A percentile compares a stretch with the other conserved stretches of the same genome.
Conservation (phyloP, 2,113 vertebrate genomes). For the Catharus minimus region DNA sequence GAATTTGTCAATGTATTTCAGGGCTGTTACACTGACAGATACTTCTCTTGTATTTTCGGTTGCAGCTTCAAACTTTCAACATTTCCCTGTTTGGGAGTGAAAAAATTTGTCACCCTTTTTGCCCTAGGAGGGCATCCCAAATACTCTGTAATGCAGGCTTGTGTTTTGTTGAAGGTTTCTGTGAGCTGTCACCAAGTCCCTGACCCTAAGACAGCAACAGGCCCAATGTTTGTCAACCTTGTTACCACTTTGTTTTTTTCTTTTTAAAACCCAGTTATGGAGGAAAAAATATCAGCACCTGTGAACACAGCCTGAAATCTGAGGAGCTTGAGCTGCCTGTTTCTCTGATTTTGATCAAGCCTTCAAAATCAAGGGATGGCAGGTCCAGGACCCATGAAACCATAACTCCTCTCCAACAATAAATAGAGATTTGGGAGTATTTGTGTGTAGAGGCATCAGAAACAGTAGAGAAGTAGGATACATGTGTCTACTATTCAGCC, state of each 20-base stretch:
- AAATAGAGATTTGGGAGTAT: neutral
- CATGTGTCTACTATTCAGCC: neutral
- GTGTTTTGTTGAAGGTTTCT: neutral
- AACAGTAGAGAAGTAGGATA: neutral
- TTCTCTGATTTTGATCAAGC: neutral
- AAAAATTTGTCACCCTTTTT: neutral
- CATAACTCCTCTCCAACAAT: neutral
- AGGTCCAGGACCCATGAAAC: neutral
- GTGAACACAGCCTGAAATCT: neutral
- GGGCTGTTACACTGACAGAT: accelerated
- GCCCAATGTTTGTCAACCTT: neutral
- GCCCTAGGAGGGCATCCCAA: neutral
- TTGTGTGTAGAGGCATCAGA: neutral
- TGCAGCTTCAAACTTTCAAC: neutral
- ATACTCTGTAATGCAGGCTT: neutral
- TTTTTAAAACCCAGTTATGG: accelerated
- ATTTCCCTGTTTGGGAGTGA: neutral
- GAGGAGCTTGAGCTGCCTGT: neutral
- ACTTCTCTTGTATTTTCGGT: neutral
- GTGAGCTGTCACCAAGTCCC: neutral
- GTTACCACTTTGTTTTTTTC: neutral
- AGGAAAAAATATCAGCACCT: neutral
- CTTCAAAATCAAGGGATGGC: neutral
- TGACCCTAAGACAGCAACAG: neutral
- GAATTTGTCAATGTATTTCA: neutral